These are phyloP conservation scores for Rapana venosa DNA, from an alignment of 2,888 invertebrate genomes.

Conservation along the genomic window DNA sequence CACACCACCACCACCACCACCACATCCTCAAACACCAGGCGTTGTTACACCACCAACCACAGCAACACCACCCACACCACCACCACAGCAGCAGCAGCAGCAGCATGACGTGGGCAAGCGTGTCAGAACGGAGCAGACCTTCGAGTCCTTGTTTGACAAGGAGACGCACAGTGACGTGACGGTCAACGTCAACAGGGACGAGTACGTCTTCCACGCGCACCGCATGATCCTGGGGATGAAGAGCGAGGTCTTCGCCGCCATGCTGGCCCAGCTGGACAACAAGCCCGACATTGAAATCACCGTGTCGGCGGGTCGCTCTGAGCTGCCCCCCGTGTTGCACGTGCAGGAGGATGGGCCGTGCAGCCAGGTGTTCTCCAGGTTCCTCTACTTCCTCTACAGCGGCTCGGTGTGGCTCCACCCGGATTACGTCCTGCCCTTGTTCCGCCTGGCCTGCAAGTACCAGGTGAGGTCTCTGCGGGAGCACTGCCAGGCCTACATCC, in stretches of 20 bases:
- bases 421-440: constrained; percentile 73
- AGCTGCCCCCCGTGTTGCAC: constrained; percentile 61
- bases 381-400: constrained; percentile 76
- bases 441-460: constrained; percentile 74
- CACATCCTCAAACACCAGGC: not conserved
- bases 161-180: constrained; percentile 69
- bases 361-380: constrained; percentile 71
- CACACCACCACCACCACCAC: not conserved
- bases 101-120: constrained; percentile 58
- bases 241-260: constrained; percentile 66
- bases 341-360: constrained; percentile 70
- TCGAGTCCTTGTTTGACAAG: constrained; percentile 70
- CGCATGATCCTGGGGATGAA: constrained; percentile 72
- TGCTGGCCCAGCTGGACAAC: constrained; percentile 61
- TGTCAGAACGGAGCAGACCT: constrained; percentile 70
- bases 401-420: constrained; percentile 74
- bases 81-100: not conserved
- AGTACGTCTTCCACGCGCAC: constrained; percentile 69
- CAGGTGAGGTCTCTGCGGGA: constrained; percentile 68
- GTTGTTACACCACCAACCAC: not conserved
- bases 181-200: constrained; percentile 66
- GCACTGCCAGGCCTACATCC: constrained; percentile 73
- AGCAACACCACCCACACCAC: not conserved
- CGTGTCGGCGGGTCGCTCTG: not conserved
- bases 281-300: constrained; percentile 49